These are phyloP conservation scores for Aphodius sticticus DNA, from an alignment of 2,888 invertebrate genomes.

Conservation along the genomic window DNA sequence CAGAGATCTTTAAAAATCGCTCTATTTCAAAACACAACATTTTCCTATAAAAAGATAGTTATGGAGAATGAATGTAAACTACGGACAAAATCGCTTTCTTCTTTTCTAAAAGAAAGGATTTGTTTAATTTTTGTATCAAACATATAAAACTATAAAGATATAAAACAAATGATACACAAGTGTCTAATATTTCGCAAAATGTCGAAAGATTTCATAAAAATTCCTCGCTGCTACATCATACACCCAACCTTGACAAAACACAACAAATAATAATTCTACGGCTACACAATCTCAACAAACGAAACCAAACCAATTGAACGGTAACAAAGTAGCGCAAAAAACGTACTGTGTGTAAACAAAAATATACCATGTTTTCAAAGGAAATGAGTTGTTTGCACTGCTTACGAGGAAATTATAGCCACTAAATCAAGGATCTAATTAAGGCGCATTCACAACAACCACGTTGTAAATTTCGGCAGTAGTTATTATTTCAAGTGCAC, in stretches of 20 bases:
- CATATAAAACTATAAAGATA: no score
- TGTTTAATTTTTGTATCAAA: no score
- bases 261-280: background rate
- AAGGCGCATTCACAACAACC: background rate
- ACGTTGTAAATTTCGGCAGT: background rate
- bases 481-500: background rate
- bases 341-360: background rate
- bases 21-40: no score
- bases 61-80: no score
- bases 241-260: background rate
- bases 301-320: background rate
- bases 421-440: background rate
- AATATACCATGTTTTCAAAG: background rate
- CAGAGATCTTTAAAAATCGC: no score
- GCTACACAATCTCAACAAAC: background rate
- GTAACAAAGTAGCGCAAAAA: background rate
- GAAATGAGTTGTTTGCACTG: constrained; percentile 4
- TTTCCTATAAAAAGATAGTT: no score
- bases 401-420: background rate
- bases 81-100: no score
- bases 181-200: background rate
- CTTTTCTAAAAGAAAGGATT: no score
- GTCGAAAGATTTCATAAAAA: background rate
- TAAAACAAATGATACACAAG: background rate
- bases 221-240: background rate